Evolutionary conservation across 2,797 vertebrate species (phyloP).

Genomic region (Mionectes olivaceus): DNA sequence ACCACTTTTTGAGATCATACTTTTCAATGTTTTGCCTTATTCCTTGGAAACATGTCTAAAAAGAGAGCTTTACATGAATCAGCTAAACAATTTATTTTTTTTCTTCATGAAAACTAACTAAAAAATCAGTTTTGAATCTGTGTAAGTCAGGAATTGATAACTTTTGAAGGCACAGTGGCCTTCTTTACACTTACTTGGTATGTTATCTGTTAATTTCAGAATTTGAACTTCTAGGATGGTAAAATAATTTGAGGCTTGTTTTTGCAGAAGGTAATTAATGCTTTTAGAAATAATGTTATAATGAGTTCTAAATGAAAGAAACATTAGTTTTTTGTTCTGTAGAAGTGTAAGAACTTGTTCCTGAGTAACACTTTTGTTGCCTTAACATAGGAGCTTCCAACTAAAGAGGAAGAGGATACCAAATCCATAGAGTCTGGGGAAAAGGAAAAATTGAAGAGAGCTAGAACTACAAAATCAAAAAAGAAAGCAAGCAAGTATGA

Average conservation of each 20-base stretch:
- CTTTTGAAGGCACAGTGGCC: not conserved
- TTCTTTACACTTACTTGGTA: not conserved
- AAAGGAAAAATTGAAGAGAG: constrained; percentile 66
- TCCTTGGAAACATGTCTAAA: not conserved
- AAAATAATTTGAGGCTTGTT: not conserved
- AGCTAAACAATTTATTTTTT: not conserved
- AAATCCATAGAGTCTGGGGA: constrained; percentile 19
- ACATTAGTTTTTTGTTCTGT: not conserved
- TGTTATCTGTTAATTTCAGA: not conserved
- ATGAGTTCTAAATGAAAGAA: not conserved
- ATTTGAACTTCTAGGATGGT: not conserved
- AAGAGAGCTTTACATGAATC: not conserved
- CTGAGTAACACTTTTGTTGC: not conserved
- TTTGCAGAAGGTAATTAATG: not conserved
- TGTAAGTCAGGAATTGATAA: not conserved
- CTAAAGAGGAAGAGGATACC: constrained; percentile 63
- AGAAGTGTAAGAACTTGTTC: not conserved
- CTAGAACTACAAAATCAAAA: constrained; percentile 73
- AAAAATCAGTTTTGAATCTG: not conserved
- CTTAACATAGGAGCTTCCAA: constrained; percentile 75
- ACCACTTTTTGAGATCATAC: not conserved
- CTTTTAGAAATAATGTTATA: not conserved
- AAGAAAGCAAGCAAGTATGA: constrained; percentile 82
- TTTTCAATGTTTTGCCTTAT: not conserved
- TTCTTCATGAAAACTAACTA: not conserved